Conservation (phyloP, 2,888 invertebrate genomes). For the Ptychoptera contaminata region DNA sequence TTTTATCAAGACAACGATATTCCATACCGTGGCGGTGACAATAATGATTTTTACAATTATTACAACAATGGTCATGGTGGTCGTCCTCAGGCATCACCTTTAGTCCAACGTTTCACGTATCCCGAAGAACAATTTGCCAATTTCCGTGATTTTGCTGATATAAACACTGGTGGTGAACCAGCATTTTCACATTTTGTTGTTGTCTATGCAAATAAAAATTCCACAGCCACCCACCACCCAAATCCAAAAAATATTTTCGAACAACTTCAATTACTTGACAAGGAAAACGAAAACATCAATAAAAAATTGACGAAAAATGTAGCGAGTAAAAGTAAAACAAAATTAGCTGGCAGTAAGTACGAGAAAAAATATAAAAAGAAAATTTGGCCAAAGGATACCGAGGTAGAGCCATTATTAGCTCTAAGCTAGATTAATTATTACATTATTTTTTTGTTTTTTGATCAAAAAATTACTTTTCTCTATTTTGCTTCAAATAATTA, state of each 20-base stretch:
- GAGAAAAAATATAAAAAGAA: constrained; percentile 37
- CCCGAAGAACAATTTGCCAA: constrained; percentile 76
- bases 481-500: too few relatives aligned
- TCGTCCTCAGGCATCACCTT: constrained; percentile 52
- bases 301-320: constrained; percentile 24
- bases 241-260: constrained; percentile 72
- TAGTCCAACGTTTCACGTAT: constrained; percentile 44
- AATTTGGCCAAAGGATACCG: constrained; percentile 18
- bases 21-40: constrained; percentile 34
- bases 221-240: constrained; percentile 36
- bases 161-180: constrained; percentile 64
- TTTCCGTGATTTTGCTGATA: constrained; percentile 81
- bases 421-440: constrained; percentile 21
- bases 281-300: constrained; percentile 24
- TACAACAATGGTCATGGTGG: constrained; percentile 53
- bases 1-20: constrained; percentile 64
- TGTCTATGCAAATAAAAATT: constrained; percentile 69
- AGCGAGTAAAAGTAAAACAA: constrained; percentile 44
- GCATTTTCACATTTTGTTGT: constrained; percentile 73
- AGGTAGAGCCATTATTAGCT: constrained; percentile 26
- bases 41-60: constrained; percentile 39
- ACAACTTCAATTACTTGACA: constrained; percentile 56
- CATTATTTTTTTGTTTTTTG: too few relatives aligned
- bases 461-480: too few relatives aligned
- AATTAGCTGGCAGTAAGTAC: constrained; percentile 38